Percentiles rank a stretch among this genome's conserved stretches.
Evolutionary conservation across 1,140 invertebrate genomes (phyloP).

Genomic region (Bombus pascuorum): DNA sequence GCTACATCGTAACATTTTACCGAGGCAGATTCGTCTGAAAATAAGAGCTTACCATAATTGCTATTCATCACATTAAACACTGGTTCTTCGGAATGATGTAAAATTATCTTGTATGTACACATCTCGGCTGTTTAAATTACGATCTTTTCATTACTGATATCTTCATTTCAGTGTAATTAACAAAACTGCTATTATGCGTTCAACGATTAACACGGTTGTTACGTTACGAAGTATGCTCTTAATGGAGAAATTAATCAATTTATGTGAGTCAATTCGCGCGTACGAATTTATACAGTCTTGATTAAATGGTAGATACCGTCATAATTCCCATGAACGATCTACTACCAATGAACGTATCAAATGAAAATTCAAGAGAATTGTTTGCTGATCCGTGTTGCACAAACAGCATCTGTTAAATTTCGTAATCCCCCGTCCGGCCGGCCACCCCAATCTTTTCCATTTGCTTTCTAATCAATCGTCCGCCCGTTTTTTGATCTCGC

Average conservation of each 20-base stretch:
- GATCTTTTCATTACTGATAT: background rate
- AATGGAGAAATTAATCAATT: background rate
- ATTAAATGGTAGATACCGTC: background rate
- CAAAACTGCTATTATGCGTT: background rate
- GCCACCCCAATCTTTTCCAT: background rate
- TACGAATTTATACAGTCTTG: background rate
- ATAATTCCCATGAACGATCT: background rate
- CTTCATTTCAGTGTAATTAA: background rate
- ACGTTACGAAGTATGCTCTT: background rate
- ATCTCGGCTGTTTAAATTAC: background rate
- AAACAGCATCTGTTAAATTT: conserved; percentile 8
- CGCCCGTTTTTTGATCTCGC: background rate
- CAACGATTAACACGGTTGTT: background rate
- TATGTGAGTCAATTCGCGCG: background rate
- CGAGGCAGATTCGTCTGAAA: background rate
- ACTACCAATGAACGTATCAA: background rate
- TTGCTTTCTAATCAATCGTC: conserved; percentile 27
- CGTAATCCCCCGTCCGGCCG: background rate
- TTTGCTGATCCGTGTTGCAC: background rate
- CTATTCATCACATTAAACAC: background rate
- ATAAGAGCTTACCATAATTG: background rate
- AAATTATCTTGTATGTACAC: background rate
- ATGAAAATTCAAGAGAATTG: background rate
- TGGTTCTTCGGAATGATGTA: background rate
- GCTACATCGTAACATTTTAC: background rate